Percentiles rank a stretch among this genome's conserved stretches.
These are phyloP conservation scores for Thereva nobilitata DNA, from an alignment of 2,888 invertebrate species.

Conservation along the genomic window DNA sequence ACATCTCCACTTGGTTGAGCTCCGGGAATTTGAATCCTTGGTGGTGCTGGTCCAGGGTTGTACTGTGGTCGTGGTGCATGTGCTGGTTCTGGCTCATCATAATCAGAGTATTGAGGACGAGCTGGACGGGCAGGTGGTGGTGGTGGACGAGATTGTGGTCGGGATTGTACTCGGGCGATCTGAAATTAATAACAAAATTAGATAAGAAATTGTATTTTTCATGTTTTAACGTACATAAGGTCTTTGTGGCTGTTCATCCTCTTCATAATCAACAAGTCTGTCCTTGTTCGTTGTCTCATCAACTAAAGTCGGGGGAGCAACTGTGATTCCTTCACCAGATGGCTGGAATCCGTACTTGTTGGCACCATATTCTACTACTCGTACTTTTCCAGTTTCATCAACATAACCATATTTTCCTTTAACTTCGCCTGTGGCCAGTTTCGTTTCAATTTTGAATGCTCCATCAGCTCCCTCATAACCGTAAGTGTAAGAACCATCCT, in stretches of 20 bases:
- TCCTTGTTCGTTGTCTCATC: conserved; percentile 60
- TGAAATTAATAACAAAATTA: conserved; percentile 9
- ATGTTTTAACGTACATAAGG: conserved; percentile 50
- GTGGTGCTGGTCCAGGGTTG: conserved; percentile 49
- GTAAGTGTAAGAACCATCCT: conserved; percentile 89
- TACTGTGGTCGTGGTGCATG: conserved; percentile 46
- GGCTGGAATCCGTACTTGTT: conserved; percentile 88
- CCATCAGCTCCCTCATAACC: conserved; percentile 89
- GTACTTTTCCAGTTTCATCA: conserved; percentile 78
- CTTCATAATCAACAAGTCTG: conserved; percentile 56
- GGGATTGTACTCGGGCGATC: conserved; percentile 47
- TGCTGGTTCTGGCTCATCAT: conserved; percentile 34
- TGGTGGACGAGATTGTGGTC: conserved; percentile 47
- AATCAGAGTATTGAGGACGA: conserved; percentile 49
- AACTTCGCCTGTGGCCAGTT: conserved; percentile 77
- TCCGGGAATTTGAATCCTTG: conserved; percentile 53
- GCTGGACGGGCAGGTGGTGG: conserved; percentile 53
- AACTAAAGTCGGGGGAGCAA: conserved; percentile 65
- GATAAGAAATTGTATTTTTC: not conserved
- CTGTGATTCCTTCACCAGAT: conserved; percentile 83
- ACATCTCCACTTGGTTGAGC: conserved; percentile 54
- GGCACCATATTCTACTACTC: conserved; percentile 86
- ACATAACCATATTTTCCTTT: conserved; percentile 90
- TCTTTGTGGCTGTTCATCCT: conserved; percentile 54
- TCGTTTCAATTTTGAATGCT: conserved; percentile 88